A percentile compares a stretch with the other conserved stretches of the same genome.
Evolutionary conservation across 1,140 invertebrate species (phyloP).

Genomic region (Drosophila tristis): DNA sequence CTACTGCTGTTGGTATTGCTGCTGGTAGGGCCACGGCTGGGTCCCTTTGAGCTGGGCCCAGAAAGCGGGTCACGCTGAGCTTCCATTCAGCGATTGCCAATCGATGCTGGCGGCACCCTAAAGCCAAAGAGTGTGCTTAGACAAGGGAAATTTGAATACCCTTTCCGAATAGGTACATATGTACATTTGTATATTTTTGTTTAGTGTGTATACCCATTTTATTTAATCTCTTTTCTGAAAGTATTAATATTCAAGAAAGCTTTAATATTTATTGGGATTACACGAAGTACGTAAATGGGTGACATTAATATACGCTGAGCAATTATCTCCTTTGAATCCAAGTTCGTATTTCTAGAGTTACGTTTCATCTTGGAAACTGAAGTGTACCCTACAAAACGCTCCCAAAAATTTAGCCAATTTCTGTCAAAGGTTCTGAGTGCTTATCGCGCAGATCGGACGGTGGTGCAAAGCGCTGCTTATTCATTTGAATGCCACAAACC

Average conservation of each 20-base stretch:
- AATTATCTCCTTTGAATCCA: too few species aligned
- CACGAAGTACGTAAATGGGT: too few species aligned
- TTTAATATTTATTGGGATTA: too few species aligned
- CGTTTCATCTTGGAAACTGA: background rate
- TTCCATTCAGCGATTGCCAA: slow-evolving; percentile 34
- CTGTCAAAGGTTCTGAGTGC: slow-evolving; percentile 52
- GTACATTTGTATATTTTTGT: too few species aligned
- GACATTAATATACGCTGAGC: too few species aligned
- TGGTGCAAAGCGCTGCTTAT: slow-evolving; percentile 41
- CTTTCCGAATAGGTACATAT: slow-evolving; percentile 4
- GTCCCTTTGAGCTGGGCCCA: slow-evolving; percentile 45
- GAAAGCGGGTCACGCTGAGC: slow-evolving; percentile 49
- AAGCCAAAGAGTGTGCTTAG: slow-evolving; percentile 21
- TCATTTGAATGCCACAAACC: slow-evolving; percentile 69
- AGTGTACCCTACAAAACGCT: background rate
- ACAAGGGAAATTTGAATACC: slow-evolving; percentile 13
- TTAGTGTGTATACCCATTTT: too few species aligned
- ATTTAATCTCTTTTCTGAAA: too few species aligned
- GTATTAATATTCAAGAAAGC: background rate
- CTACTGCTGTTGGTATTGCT: slow-evolving; percentile 26
- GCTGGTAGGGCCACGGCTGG: slow-evolving; percentile 2
- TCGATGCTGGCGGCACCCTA: slow-evolving; percentile 62
- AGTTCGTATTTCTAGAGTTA: background rate
- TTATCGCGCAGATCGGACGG: slow-evolving; percentile 60
- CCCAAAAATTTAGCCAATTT: slow-evolving; percentile 28